phyloP scores from a whole-genome alignment of 2,113 vertebrate species.

The Acanthisitta chloris region DNA sequence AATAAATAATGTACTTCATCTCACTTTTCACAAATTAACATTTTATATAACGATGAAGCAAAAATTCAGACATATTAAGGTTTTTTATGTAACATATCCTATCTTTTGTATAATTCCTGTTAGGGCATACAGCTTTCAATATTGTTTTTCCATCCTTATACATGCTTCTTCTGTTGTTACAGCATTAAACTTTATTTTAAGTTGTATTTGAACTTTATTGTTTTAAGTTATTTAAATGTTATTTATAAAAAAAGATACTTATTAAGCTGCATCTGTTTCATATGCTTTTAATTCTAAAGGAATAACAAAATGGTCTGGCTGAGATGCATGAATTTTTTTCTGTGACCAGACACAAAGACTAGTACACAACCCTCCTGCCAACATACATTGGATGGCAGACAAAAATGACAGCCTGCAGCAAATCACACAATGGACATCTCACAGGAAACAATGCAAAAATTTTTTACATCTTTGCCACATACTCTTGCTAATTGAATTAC shows the following conservation, averaged over 20 bases:
- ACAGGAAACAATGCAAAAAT: slow-evolving; percentile 63
- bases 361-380: slow-evolving; percentile 69
- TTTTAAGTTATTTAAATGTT: slow-evolving; percentile 89
- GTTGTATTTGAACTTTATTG: slow-evolving; percentile 81
- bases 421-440: slow-evolving; percentile 57
- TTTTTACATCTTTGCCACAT: slow-evolving; percentile 48
- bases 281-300: slow-evolving; percentile 81
- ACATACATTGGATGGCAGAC: slow-evolving; percentile 76
- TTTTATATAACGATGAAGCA: slow-evolving; percentile 75
- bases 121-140: slow-evolving; percentile 74
- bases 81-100: slow-evolving; percentile 78
- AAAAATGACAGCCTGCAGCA: slow-evolving; percentile 77
- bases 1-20: slow-evolving; percentile 76
- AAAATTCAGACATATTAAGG: slow-evolving; percentile 73
- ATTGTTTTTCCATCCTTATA: slow-evolving; percentile 73
- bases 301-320: slow-evolving; percentile 75
- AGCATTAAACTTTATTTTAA: slow-evolving; percentile 83
- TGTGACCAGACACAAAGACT: slow-evolving; percentile 63
- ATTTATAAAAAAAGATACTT: slow-evolving; percentile 84
- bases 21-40: slow-evolving; percentile 76
- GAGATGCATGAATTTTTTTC: slow-evolving; percentile 30
- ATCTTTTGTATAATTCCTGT: slow-evolving; percentile 79
- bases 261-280: slow-evolving; percentile 80
- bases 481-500: slow-evolving; percentile 29
- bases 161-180: slow-evolving; percentile 77